Evolutionary conservation across 2,888 invertebrate genomes (phyloP), one percentile per base, ranked within the genome.

Genomic region (Ormyrus labotus): DNA sequence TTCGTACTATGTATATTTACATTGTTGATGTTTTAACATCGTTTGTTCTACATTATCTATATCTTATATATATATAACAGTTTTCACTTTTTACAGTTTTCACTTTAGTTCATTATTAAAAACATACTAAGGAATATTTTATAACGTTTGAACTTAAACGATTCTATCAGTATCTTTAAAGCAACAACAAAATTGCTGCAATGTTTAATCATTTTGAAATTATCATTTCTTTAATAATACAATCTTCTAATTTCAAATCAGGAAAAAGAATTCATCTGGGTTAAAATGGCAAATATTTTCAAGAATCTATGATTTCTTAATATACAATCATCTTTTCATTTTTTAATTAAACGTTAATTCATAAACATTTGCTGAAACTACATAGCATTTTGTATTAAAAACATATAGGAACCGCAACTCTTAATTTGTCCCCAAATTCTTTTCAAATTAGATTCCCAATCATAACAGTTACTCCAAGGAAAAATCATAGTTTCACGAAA

Each of bases 1-100:
- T 68, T 75, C 13, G 2, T 57, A 53, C 10, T 67, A 63, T 6
- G 34, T 53, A 48, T 75, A 75, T 80, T 75, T 80, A 80, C 76
- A 80, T 19, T 71, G 71, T 53, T 58, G 60, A 70, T 65, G 45
- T 7, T 53, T 13, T 57, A 45, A 57, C 19, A 74, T 74, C 51
- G 57, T 69, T 60, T 65, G 34, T 55, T n/a, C 48, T 67, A 67
- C n/a, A 48, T 11, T 5, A 48, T 4, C 34, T 64, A 70, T 4
- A 72, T 68, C 50, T 47, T 68, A 64, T 69, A 60, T 73, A 60
- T 73, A 57, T 19, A 9, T 47, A 58, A 19, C 19, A 19, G 19
- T 19, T 19, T 19, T 19, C 19, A 19, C 19, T 68, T 61, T 78
- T 78, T 73, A 73, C 71, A 78, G 19, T 11, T 48, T 45, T 58